Conservation (phyloP, 2,797 vertebrate species). For the Spinus pinus region DNA sequence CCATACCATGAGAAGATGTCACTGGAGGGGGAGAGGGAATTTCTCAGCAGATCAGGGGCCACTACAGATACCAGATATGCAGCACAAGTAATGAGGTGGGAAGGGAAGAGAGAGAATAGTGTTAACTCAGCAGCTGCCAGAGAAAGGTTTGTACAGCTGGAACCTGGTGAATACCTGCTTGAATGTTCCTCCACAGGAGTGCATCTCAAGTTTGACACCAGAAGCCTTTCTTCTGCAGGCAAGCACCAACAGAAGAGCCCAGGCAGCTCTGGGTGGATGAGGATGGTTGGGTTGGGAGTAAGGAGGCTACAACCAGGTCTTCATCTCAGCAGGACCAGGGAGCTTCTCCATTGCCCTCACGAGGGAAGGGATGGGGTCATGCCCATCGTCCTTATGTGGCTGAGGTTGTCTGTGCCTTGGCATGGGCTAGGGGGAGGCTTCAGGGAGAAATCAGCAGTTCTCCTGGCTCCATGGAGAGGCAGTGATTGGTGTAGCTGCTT, state of each 20-base stretch:
- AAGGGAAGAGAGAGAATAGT: background rate
- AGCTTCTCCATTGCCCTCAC: background rate
- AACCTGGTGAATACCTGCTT: background rate
- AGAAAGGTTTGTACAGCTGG: background rate
- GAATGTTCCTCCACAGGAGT: background rate
- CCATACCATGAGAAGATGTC: background rate
- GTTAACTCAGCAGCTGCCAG: background rate
- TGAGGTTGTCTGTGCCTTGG: background rate
- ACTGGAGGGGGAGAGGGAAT: background rate
- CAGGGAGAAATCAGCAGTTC: background rate
- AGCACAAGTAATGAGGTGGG: background rate
- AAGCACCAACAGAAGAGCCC: background rate
- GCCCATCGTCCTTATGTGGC: background rate
- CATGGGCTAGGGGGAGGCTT: background rate
- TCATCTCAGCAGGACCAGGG: background rate
- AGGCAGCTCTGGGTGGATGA: background rate
- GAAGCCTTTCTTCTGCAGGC: background rate
- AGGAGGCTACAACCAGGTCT: background rate
- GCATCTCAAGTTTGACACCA: background rate
- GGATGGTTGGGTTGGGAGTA: rapidly evolving
- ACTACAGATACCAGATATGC: background rate
- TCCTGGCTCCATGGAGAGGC: background rate
- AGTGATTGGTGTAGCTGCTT: background rate
- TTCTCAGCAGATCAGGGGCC: background rate
- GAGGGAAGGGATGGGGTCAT: background rate